Base-by-base conservation (phyloP, 2,113 vertebrate species). In the Puma concolor region DNA sequence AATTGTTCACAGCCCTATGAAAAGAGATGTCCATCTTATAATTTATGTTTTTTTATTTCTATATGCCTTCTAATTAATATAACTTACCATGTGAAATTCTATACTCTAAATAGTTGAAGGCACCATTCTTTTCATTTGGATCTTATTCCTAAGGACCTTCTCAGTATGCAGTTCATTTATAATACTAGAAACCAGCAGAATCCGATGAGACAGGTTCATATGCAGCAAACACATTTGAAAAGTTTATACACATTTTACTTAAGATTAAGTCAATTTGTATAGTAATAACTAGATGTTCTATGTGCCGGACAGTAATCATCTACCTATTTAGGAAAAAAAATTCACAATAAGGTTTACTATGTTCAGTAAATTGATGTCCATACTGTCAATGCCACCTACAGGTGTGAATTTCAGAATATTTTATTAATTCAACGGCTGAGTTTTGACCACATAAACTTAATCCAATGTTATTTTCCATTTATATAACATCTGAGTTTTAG, bases 1-100 rank as follows among this genome's bases (percentile, higher is more conserved):
- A 99, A 98, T 99, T 99, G 85, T 99, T 99, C 98, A 99, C 99
- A 69, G 99, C 99, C 98, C 99, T 99, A 74, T 2, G 90, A 90
- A 88, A 60, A 95, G n/a, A 91, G 36, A 92, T 36, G 48, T 38
- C 31, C 69, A 15, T 64, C 60, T 93, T 93, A 8, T 44, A 27
- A 80, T 67, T 88, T 71, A 48, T 1, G 38, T 14, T 82, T 66
- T 33, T 44, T 16, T 48, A 66, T 27, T 89, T 60, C 63, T 60
- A 6, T 57, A 63, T 88, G 41, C 41, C 36, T 85, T 86, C 66
- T 82, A 48, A 36, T 85, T 88, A 76, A 60, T 60, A 4, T n/a
- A 86, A 44, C 63, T 83, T 33, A 79, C 31, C 76, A 86, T 10
- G 21, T 88, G 54, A 85, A 91, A 57, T 27, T 82, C 74, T 71